Evolutionary conservation across 2,888 invertebrate genomes (phyloP), one percentile per base, ranked within the genome.

Genomic region (Drosophila merina): DNA sequence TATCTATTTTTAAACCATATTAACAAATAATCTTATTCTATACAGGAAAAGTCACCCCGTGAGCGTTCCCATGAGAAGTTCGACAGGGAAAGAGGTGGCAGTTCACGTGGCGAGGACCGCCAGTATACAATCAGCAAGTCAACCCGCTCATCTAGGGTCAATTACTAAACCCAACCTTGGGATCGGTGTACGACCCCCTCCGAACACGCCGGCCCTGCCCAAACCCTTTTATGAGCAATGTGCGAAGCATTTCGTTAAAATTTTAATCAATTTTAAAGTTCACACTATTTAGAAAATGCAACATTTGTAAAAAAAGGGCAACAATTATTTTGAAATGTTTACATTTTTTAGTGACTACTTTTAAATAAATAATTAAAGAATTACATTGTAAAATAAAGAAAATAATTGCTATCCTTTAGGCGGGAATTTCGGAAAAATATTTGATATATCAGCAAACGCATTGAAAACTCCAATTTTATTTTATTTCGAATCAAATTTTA

Each of bases 21-120:
- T 26, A 4, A 49, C 6, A 0, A 10, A n/a, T 3, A 20, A 7
- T 4, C 6, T 25, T 2, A 4, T 8, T 57, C 6, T 12, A n/a
- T 42, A 2, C 92, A 96, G 96, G 96, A 96, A 89, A 95, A 96
- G 89, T 96, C 96, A 48, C 96, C 96, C 5, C 96, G 95, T 79
- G 95, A 95, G 89, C 94, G 96, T 79, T 96, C 96, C 47, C 95
- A 96, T 80, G 96, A 96, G 76, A 93, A 94, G 75, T 93, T 94
- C 90, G 96, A 96, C 67, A 78, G 92, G 36, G 89, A 90, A 40
- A 83, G 90, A 12, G 82, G 70, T 8, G 67, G 75, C 20, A 74
- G 77, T 40, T 82, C 88, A 0, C 76, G 84, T 4, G 71, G 82
- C 38, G 90, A 90, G 63, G 91, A 92, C 79, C 96, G 96, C 94